phyloP scores from a whole-genome alignment of 1,140 invertebrate genomes.

The Andricus grossulariae region DNA sequence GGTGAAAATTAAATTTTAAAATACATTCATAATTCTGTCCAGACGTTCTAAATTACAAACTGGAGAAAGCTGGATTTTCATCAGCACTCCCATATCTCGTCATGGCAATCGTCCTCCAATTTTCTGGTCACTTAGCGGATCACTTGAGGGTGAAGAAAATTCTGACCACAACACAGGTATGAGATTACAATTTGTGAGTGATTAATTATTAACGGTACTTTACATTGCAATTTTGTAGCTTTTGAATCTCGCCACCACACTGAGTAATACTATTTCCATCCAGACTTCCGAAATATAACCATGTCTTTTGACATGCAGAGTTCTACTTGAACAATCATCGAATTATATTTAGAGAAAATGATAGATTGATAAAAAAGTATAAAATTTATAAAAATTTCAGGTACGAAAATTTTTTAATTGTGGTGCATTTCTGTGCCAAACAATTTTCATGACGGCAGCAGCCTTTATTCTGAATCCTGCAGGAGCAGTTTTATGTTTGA shows the following conservation, averaged over 20 bases:
- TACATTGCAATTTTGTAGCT: no score
- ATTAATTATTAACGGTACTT: no score
- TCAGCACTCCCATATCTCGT: slow-evolving; percentile 91
- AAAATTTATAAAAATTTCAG: slow-evolving; percentile 50
- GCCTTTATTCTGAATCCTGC: slow-evolving; percentile 81
- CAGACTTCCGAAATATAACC: no score
- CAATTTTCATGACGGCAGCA: slow-evolving; percentile 88
- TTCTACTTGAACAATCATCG: no score
- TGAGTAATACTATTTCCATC: no score
- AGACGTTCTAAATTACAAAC: slow-evolving; percentile 84
- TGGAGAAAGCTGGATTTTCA: slow-evolving; percentile 86
- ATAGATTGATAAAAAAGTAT: no score
- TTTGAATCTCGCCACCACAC: no score
- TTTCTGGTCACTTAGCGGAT: slow-evolving; percentile 89
- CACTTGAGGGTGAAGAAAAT: slow-evolving; percentile 80
- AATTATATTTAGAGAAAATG: no score
- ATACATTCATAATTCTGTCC: slow-evolving; percentile 44
- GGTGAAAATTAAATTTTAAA: background rate
- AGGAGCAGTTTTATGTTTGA: slow-evolving; percentile 85
- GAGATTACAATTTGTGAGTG: background rate
- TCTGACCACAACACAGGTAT: slow-evolving; percentile 82
- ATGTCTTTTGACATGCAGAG: no score
- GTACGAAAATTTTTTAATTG: slow-evolving; percentile 86
- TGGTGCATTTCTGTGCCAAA: slow-evolving; percentile 87
- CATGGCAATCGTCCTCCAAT: slow-evolving; percentile 87